Conservation (phyloP, 2,888 invertebrate species). For the Caenorhabditis sinica region DNA sequence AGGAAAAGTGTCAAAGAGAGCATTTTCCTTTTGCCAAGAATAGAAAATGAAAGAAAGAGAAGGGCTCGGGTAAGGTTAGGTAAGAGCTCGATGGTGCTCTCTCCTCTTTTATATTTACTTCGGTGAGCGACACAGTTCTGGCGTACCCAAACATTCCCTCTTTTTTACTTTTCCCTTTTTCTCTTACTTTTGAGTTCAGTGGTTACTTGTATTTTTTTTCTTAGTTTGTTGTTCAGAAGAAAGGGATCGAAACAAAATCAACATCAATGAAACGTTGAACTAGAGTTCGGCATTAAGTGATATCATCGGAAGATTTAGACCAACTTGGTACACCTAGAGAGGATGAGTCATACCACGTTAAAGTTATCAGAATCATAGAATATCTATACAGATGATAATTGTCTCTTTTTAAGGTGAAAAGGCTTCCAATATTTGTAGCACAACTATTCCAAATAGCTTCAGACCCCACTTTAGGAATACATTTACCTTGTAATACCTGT, state of each 20-base stretch:
- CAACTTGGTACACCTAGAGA: no score
- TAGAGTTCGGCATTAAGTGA: slow-evolving; percentile 19
- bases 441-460: no score
- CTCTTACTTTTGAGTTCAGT: slow-evolving; percentile 23
- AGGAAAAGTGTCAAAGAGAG: slow-evolving; percentile 25
- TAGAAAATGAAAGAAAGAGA: slow-evolving; percentile 8
- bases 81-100: slow-evolving; percentile 36
- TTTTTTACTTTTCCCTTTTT: slow-evolving; percentile 22
- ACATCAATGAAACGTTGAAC: slow-evolving; percentile 46
- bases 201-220: slow-evolving; percentile 40
- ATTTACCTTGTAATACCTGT: no score
- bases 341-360: no score
- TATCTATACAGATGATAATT: no score
- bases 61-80: slow-evolving; percentile 36
- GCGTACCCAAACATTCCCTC: slow-evolving; percentile 52
- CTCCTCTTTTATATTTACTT: slow-evolving; percentile 55
- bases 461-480: no score
- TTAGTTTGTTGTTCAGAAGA: slow-evolving; percentile 18
- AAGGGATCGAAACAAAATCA: slow-evolving; percentile 13
- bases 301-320: neutral
- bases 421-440: no score
- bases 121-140: slow-evolving; percentile 48
- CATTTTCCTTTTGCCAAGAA: slow-evolving; percentile 35
- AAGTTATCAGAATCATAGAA: no score
- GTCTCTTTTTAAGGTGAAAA: no score